These are phyloP conservation scores for Hemaris fuciformis DNA, from an alignment of 2,888 invertebrate genomes.

Conservation along the genomic window DNA sequence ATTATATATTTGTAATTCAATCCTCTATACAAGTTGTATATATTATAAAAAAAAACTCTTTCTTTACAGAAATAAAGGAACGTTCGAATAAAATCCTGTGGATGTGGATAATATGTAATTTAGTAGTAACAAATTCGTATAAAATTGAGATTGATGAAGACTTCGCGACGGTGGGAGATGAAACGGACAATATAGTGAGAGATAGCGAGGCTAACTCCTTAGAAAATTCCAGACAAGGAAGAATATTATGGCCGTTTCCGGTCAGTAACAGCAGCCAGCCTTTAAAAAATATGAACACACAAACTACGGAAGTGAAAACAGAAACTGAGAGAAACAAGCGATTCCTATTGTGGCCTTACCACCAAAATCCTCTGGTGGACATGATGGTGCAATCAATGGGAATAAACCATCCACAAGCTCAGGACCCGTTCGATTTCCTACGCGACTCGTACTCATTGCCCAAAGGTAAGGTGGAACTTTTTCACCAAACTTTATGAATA, in stretches of 20 bases:
- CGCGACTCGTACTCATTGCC: conserved; percentile 68
- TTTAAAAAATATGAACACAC: conserved; percentile 6
- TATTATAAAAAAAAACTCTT: not conserved
- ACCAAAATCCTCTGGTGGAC: conserved; percentile 62
- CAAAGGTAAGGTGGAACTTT: conserved; percentile 52
- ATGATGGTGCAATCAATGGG: conserved; percentile 63
- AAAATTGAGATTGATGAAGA: conserved; percentile 42
- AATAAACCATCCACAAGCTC: conserved; percentile 47
- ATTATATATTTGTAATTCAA: not conserved
- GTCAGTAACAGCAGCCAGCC: conserved; percentile 36
- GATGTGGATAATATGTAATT: conserved; percentile 27
- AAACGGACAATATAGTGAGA: conserved; percentile 24
- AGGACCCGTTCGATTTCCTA: conserved; percentile 69
- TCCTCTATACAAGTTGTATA: not conserved
- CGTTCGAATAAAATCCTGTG: conserved; percentile 29
- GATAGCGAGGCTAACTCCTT: conserved; percentile 21
- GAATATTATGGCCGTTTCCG: conserved; percentile 61
- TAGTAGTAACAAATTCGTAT: conserved; percentile 31
- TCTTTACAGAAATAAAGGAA: conserved; percentile 48
- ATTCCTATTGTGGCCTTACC: conserved; percentile 55
- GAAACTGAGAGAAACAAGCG: conserved; percentile 37
- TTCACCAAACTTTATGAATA: no score
- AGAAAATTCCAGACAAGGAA: conserved; percentile 36
- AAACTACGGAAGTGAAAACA: conserved; percentile 18
- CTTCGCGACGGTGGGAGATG: conserved; percentile 43